Conservation (phyloP, 2,888 invertebrate species). For the Mesorhabditis belari region DNA sequence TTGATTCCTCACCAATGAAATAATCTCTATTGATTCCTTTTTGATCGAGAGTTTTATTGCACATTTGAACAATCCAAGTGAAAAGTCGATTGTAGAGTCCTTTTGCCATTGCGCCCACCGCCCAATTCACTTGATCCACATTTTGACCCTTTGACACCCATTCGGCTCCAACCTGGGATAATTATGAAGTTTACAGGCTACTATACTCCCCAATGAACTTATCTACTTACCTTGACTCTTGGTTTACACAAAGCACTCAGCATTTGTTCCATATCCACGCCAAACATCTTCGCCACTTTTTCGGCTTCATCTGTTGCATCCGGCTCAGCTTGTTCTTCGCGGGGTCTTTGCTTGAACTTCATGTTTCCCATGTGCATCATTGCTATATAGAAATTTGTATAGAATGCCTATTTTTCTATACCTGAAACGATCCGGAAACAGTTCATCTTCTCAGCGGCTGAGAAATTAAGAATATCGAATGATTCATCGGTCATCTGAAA, state of each 20-base stretch:
- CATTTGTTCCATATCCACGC: constrained; percentile 38
- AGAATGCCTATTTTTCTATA: no score
- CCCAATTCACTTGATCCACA: constrained; percentile 57
- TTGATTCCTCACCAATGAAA: constrained; percentile 96
- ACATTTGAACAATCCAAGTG: constrained; percentile 77
- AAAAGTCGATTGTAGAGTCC: constrained; percentile 59
- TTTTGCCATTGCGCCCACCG: constrained; percentile 58
- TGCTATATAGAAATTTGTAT: no score
- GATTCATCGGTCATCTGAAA: constrained; percentile 63
- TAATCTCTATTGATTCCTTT: constrained; percentile 55
- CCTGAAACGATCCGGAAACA: constrained; percentile 94
- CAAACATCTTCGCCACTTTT: constrained; percentile 40
- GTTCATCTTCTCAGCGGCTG: constrained; percentile 86
- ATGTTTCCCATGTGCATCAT: constrained; percentile 99
- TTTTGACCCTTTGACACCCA: constrained; percentile 60
- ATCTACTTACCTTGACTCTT: constrained; percentile 53
- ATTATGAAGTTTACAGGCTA: no score
- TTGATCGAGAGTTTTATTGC: constrained; percentile 94
- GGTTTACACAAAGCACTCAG: constrained; percentile 46
- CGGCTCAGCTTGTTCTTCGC: constrained; percentile 95
- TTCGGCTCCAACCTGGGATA: constrained; percentile 59
- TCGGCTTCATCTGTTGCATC: constrained; percentile 44
- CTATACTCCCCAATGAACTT: neutral
- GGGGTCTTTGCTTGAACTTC: constrained; percentile 99
- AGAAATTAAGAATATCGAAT: constrained; percentile 97